Percentiles rank a stretch among this genome's conserved stretches.
These are phyloP conservation scores for Moxostoma hubbsi DNA, from an alignment of 2,797 vertebrate species.

Conservation along the genomic window DNA sequence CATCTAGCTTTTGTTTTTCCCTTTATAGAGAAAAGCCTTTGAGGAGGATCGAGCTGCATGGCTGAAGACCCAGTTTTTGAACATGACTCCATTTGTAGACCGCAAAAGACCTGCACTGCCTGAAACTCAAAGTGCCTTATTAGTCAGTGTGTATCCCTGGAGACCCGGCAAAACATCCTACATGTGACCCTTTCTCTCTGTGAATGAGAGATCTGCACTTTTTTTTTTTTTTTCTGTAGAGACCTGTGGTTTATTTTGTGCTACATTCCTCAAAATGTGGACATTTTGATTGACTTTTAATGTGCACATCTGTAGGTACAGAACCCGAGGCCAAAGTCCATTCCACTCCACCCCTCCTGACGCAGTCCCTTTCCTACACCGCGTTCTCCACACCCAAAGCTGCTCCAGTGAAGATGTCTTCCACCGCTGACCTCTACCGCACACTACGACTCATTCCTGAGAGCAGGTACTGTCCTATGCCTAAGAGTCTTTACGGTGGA, in stretches of 20 bases:
- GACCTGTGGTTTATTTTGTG: no score
- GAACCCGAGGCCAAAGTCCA: conserved; percentile 74
- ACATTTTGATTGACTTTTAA: background rate
- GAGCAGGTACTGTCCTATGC: conserved; percentile 64
- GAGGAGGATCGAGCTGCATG: conserved; percentile 78
- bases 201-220: background rate
- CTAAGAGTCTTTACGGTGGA: background rate
- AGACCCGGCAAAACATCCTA: background rate
- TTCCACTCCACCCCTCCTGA: conserved; percentile 61
- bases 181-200: background rate
- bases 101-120: conserved; percentile 72
- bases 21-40: conserved; percentile 75
- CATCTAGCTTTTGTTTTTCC: conserved; percentile 9
- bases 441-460: conserved; percentile 74
- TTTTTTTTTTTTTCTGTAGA: background rate
- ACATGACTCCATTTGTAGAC: conserved; percentile 78
- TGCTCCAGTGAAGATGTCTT: conserved; percentile 64
- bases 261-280: background rate
- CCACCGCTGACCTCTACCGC: conserved; percentile 77
- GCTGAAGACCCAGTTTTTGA: conserved; percentile 83
- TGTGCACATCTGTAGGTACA: conserved; percentile 65
- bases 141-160: conserved; percentile 67
- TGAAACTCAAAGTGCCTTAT: conserved; percentile 74
- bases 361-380: conserved; percentile 61
- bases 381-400: conserved; percentile 73